Conservation (phyloP, 2,888 invertebrate species). For the Chymomyza amoena region DNA sequence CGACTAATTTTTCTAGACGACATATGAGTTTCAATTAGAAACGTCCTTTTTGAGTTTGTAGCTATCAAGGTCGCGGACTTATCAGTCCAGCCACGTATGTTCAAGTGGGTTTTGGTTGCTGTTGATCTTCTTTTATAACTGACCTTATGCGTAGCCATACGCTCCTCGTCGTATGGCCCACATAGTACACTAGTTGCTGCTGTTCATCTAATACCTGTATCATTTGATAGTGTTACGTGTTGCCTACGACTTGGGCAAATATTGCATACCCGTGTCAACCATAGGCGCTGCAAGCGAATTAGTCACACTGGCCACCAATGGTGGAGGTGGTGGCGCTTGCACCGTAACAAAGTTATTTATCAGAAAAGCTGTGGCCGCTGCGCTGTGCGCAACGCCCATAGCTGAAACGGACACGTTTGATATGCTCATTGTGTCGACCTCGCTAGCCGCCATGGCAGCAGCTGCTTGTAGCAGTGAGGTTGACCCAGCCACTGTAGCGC, state of each 20-base stretch:
- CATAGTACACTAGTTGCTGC: conserved; percentile 54
- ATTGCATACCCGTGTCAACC: conserved; percentile 59
- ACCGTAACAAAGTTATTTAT: conserved; percentile 72
- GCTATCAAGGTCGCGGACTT: not conserved
- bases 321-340: conserved; percentile 52
- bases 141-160: not conserved
- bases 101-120: conserved; percentile 16
- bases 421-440: conserved; percentile 63
- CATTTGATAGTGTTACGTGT: conserved; percentile 19
- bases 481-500: conserved; percentile 33
- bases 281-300: conserved; percentile 26
- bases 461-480: conserved; percentile 59
- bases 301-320: conserved; percentile 43
- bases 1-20: no score
- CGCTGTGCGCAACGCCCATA: conserved; percentile 60
- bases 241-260: conserved; percentile 56
- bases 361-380: conserved; percentile 59
- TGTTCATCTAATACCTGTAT: conserved; percentile 66
- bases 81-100: not conserved
- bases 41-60: not conserved
- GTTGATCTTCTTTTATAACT: conserved; percentile 20
- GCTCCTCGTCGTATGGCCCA: not conserved
- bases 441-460: conserved; percentile 53
- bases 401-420: conserved; percentile 55
- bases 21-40: not conserved